Evolutionary conservation across 2,888 invertebrate species (phyloP), one percentile per base, ranked within the genome.

Genomic region (Hydroisotoma schaefferi): DNA sequence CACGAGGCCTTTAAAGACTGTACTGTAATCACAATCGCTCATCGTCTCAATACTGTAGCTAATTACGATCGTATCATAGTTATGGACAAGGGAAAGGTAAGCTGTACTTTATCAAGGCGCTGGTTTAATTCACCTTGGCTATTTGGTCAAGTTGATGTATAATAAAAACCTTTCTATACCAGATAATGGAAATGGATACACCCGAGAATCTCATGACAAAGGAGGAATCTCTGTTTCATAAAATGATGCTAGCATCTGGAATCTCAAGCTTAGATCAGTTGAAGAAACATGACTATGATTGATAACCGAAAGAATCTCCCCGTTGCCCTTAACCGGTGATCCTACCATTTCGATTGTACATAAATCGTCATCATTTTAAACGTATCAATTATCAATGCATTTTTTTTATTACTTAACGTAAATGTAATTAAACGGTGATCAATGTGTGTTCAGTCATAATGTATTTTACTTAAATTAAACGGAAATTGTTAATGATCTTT

Each of bases 1-100:
- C 75, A 75, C 29, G 73, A 75, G 44, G 76, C 80, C 62, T 81
- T 81, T 72, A 66, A 72, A 10, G 74, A 77, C 48, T 79, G 78
- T 62, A 80, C 81, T 1, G 76, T 81, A 12, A 71, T 81, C 29
- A 81, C 80, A 8, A 80, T 81, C 61, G 81, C 81, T 27, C 80
- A 81, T 72, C 73, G 81, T 23, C 74, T 81, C 15, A 80, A 80
- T 68, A 80, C 81, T 1, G 78, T 81, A 58, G 74, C 79, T 73
- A 77, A 78, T 60, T 77, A 75, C 66, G 76, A 77, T 68, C 66
- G 70, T 25, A 73, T 75, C 20, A 53, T 74, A 46, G 74, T 75
- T 2, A 66, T 75, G 71, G 74, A 75, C 38, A 65, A 69, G 15
- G 75, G 75, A 55, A 64, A 66, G 70, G 75, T 75, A 66, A 63